phyloP scores from a whole-genome alignment of 1,140 invertebrate genomes.

The Cotesia glomerata region DNA sequence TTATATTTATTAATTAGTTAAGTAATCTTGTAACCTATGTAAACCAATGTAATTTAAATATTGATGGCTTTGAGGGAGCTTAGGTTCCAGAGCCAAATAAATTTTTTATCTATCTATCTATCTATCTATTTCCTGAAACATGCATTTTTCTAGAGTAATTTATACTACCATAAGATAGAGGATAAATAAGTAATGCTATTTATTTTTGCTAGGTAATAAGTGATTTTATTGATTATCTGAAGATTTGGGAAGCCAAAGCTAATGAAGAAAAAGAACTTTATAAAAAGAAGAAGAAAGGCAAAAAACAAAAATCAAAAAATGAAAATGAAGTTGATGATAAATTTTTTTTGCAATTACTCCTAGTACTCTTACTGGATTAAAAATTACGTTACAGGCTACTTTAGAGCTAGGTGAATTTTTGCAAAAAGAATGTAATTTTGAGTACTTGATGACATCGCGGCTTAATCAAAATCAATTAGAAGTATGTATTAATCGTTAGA shows the following conservation, averaged over 20 bases:
- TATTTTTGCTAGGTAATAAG: too few relatives aligned
- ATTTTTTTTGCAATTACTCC: conserved; percentile 12
- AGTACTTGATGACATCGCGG: conserved; percentile 20
- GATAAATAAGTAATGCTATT: too few relatives aligned
- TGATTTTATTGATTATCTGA: too few relatives aligned
- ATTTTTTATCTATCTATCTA: neutral
- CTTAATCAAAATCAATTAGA: conserved; percentile 27
- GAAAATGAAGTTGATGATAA: neutral
- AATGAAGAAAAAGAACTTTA: neutral
- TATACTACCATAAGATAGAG: neutral
- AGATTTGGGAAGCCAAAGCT: neutral
- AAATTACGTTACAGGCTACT: conserved; percentile 12
- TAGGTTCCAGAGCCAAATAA: too few relatives aligned
- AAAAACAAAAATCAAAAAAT: neutral
- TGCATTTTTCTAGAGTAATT: too few relatives aligned
- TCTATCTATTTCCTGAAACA: neutral
- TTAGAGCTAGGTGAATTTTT: conserved; percentile 19
- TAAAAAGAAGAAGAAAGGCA: neutral
- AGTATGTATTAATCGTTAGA: too few relatives aligned
- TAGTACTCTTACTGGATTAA: conserved; percentile 11
- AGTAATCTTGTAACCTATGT: too few relatives aligned
- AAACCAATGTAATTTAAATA: too few relatives aligned
- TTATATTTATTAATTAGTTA: too few relatives aligned
- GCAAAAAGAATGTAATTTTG: neutral
- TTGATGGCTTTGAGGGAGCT: too few relatives aligned